Evolutionary conservation across 2,797 vertebrate species (phyloP).

Genomic region (Eutrigla gurnardus): DNA sequence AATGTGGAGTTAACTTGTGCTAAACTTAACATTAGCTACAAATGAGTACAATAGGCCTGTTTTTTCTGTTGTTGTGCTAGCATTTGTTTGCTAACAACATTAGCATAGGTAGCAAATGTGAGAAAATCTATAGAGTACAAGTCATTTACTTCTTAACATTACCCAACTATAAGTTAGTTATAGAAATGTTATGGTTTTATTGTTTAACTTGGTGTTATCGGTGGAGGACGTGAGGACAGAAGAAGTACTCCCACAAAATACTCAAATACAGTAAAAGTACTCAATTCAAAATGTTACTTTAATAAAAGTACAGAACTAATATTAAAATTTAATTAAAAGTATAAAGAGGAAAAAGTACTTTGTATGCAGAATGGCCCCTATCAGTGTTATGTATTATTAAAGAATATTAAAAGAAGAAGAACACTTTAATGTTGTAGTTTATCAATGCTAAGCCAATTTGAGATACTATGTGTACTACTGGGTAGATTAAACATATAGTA

Average conservation of each 20-base stretch:
- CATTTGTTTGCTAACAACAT: too few species aligned
- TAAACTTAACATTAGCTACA: background rate
- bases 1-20: background rate
- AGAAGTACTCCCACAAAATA: conserved; percentile 2
- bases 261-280: background rate
- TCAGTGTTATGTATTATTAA: background rate
- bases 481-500: background rate
- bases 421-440: background rate
- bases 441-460: background rate
- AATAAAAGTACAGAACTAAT: background rate
- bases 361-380: background rate
- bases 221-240: background rate
- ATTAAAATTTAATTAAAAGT: background rate
- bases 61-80: background rate
- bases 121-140: too few species aligned
- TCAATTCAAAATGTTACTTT: background rate
- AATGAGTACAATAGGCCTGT: too few species aligned
- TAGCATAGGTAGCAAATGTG: background rate
- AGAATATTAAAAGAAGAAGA: background rate
- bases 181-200: background rate
- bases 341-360: conserved; percentile 1
- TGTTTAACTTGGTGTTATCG: background rate
- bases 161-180: background rate
- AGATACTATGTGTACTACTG: background rate
- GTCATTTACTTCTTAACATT: background rate